Base-by-base conservation (phyloP, 2,113 vertebrate species). In the Indicator indicator region DNA sequence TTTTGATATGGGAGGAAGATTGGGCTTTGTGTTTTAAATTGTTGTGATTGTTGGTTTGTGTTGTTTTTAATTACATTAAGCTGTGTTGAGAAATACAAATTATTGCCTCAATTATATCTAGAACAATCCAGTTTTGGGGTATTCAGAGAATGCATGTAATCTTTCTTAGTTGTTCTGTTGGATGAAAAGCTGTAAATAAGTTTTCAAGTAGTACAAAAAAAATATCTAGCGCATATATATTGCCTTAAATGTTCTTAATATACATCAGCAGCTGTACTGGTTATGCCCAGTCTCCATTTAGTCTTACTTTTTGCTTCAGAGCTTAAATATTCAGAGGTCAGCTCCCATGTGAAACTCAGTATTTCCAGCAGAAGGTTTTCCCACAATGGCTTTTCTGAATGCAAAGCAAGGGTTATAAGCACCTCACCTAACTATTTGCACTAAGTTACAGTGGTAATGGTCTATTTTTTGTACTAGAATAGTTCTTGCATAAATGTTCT, bases 311-410 rank as follows among this genome's bases (percentile, higher is more conserved):
- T 89, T 89, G 19, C 60, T 88, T 59, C 71, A 84, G 40, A 89
- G 55, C 55, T 86, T 85, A 82, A 85, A 79, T 87, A 79, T 87
- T 82, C 52, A 46, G 74, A 75, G 81, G 83, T 92, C 81, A 91
- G 11, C 50, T 92, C 84, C 67, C 52, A 27, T 60, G 46, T 77
- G 82, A 89, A 92, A 79, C 12, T 69, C 70, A 67, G 36, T 85
- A 84, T 83, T 91, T 94, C 71, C 50, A 40, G 73, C 64, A 83
- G 56, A 94, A 96, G 13, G 16, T 88, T 94, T 92, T 73, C 16
- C 3, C 42, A 85, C 21, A 67, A n/a, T 59, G 28, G 82, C 67
- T 75, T 93, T 36, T 73, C 63, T 82, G 89, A 94, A 79, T 70
- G 50, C 68, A 89, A 89, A 91, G 30, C 30, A 42, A 73, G 26